Conservation (phyloP, 2,113 vertebrate genomes). For the Antennarius striatus region DNA sequence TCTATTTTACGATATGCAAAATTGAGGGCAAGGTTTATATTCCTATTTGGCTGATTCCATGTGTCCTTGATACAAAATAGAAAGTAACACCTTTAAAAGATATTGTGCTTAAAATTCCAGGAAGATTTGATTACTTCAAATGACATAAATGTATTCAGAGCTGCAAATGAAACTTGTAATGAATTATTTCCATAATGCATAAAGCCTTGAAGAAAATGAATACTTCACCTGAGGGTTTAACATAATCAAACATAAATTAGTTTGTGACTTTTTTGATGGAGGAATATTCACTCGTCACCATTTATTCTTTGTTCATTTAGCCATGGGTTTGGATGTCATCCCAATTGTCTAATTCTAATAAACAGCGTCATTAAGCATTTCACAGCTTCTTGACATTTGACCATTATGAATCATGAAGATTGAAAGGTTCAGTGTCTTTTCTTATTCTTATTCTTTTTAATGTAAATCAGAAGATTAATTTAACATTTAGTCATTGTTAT, state of each 20-base stretch:
- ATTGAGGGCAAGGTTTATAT: slow-evolving; percentile 66
- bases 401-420: slow-evolving; percentile 31
- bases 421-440: slow-evolving; percentile 29
- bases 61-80: slow-evolving; percentile 34
- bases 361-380: slow-evolving; percentile 63
- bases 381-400: slow-evolving; percentile 49
- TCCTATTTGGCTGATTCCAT: slow-evolving; percentile 65
- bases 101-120: slow-evolving; percentile 41
- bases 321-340: slow-evolving; percentile 47
- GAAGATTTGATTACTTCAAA: slow-evolving; percentile 59
- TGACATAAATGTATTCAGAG: slow-evolving; percentile 81
- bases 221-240: slow-evolving; percentile 49
- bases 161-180: slow-evolving; percentile 61
- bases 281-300: slow-evolving; percentile 54
- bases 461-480: slow-evolving; percentile 6
- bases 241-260: slow-evolving; percentile 56
- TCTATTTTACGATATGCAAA: slow-evolving; percentile 75
- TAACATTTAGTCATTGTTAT: too few species aligned
- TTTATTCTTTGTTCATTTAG: slow-evolving; percentile 49
- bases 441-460: slow-evolving; percentile 4
- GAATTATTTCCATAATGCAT: slow-evolving; percentile 45
- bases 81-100: slow-evolving; percentile 35
- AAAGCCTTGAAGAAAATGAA: slow-evolving; percentile 51
- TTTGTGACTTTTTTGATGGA: slow-evolving; percentile 50
- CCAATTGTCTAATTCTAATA: slow-evolving; percentile 32